A percentile compares a stretch with the other conserved stretches of the same genome.
phyloP scores from a whole-genome alignment of 2,797 vertebrate species.

The Clarias pachynema region DNA sequence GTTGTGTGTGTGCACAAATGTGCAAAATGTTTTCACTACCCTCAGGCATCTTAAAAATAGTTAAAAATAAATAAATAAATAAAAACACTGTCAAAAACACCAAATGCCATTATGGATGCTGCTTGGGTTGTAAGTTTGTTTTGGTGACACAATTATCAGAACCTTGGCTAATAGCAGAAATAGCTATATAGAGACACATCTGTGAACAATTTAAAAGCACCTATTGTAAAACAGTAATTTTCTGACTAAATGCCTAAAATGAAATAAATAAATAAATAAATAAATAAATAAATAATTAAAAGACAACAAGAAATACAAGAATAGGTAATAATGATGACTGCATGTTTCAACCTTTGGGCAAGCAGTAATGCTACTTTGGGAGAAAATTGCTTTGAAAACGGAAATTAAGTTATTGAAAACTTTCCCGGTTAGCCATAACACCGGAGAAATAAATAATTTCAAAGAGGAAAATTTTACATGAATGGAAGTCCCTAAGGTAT shows the following conservation, averaged over 20 bases:
- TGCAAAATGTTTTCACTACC: slow-evolving; percentile 43
- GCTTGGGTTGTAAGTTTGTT: not conserved
- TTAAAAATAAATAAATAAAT: not conserved
- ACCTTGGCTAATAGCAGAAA: slow-evolving; percentile 12
- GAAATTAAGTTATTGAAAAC: not conserved
- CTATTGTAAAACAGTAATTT: not conserved
- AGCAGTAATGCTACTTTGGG: not conserved
- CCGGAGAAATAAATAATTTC: slow-evolving; percentile 20
- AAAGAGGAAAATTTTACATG: slow-evolving; percentile 7
- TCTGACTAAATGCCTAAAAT: not conserved
- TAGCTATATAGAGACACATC: not conserved
- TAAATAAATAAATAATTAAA: not conserved
- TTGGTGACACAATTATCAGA: slow-evolving; percentile 24
- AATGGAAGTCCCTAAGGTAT: slow-evolving; percentile 1
- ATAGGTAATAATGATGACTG: not conserved
- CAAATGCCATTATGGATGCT: slow-evolving; percentile 23
- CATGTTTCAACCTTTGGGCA: not conserved
- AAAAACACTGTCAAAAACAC: slow-evolving; percentile 29
- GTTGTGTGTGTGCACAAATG: slow-evolving; percentile 3
- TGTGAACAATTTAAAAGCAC: not conserved
- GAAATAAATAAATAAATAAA: not conserved
- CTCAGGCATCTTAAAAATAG: slow-evolving; percentile 45
- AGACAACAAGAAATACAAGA: not conserved
- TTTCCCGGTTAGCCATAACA: slow-evolving; percentile 37
- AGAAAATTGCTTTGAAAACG: not conserved